Conservation (phyloP, 2,888 invertebrate species). For the Pycnomerus fuliginosus region DNA sequence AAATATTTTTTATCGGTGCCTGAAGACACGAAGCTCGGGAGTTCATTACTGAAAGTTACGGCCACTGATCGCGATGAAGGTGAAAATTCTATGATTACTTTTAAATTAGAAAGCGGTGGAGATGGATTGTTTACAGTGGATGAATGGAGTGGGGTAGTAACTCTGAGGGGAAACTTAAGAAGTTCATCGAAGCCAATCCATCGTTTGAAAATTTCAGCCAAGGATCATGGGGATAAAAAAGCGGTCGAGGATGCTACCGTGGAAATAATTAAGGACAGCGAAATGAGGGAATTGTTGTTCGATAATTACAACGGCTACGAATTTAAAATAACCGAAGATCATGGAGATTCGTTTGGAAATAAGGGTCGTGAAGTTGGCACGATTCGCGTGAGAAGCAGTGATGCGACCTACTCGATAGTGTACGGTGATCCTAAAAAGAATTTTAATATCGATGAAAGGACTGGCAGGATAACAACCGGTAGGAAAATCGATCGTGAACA, state of each 20-base stretch:
- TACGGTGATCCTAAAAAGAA: conserved; percentile 76
- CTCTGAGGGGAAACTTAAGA: conserved; percentile 65
- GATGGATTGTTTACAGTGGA: conserved; percentile 81
- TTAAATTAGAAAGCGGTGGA: conserved; percentile 74
- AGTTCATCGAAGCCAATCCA: conserved; percentile 67
- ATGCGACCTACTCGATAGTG: conserved; percentile 69
- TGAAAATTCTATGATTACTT: conserved; percentile 81
- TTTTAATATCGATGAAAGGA: conserved; percentile 78
- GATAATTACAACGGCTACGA: conserved; percentile 75
- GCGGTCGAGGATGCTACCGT: conserved; percentile 75
- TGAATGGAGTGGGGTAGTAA: conserved; percentile 73
- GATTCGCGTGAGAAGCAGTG: conserved; percentile 60
- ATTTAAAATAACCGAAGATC: conserved; percentile 82
- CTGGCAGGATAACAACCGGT: conserved; percentile 76
- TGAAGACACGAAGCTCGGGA: conserved; percentile 66
- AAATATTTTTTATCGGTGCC: conserved; percentile 78
- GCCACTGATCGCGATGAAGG: conserved; percentile 86
- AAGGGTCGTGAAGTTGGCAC: conserved; percentile 75
- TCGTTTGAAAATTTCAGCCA: conserved; percentile 74
- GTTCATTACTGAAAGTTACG: conserved; percentile 69
- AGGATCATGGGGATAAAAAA: conserved; percentile 75
- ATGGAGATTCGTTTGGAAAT: conserved; percentile 60
- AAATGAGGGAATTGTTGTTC: conserved; percentile 73
- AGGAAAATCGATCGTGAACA: conserved; percentile 83
- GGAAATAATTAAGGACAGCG: conserved; percentile 74